Conservation (phyloP, 92 coral and sea anemone genomes). For the Epizoanthus scotinus region DNA sequence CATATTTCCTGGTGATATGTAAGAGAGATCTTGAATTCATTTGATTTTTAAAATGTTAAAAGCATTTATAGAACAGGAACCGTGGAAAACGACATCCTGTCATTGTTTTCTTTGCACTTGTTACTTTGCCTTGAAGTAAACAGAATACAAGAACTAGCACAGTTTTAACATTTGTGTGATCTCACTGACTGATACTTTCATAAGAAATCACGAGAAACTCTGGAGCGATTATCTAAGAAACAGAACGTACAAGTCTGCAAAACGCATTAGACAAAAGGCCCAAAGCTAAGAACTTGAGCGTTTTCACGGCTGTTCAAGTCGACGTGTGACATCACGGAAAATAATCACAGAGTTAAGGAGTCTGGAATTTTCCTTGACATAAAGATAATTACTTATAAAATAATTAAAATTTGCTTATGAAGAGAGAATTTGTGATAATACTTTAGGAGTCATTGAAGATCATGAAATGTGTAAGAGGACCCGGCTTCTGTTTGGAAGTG, state of each 20-base stretch:
- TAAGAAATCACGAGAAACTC: neutral
- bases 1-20: constrained; percentile 1
- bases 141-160: neutral
- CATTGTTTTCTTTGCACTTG: neutral
- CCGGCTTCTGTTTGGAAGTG: neutral
- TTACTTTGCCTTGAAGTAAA: neutral
- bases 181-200: neutral
- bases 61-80: neutral
- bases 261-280: constrained; percentile 18
- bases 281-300: constrained; percentile 22
- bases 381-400: constrained; percentile 2
- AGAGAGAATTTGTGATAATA: neutral
- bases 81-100: neutral
- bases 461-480: neutral
- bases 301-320: constrained; percentile 27
- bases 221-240: neutral
- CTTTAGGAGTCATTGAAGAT: neutral
- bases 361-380: neutral
- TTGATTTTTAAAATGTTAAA: constrained; percentile 6
- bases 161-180: neutral
- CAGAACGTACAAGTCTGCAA: constrained; percentile 8
- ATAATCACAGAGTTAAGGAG: neutral
- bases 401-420: neutral
- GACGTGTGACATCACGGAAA: constrained; percentile 5
- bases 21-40: neutral